Conservation (phyloP, 2,888 invertebrate species). For the Schizaphis graminum region DNA sequence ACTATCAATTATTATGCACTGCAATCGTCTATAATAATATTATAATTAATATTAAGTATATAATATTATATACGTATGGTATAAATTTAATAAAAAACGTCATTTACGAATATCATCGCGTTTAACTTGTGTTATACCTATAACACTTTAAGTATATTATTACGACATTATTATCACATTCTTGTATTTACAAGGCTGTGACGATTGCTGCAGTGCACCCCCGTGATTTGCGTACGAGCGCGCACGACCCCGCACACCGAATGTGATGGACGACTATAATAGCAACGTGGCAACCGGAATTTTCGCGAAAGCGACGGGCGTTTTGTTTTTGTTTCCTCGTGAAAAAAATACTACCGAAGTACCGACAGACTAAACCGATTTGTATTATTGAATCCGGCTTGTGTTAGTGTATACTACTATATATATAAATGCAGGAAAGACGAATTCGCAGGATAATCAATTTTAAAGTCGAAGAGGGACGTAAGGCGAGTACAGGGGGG, state of each 20-base stretch:
- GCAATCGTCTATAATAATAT: not conserved
- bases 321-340: not conserved
- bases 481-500: not conserved
- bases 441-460: slow-evolving; percentile 63
- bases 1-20: not conserved
- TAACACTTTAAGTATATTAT: not conserved
- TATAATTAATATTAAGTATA: not conserved
- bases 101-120: not conserved
- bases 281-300: not conserved
- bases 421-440: slow-evolving; percentile 5
- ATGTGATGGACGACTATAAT: not conserved
- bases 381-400: slow-evolving; percentile 59
- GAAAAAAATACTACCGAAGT: slow-evolving; percentile 11
- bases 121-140: not conserved
- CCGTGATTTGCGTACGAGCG: not conserved
- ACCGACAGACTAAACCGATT: slow-evolving; percentile 59
- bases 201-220: not conserved
- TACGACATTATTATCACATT: not conserved
- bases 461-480: slow-evolving; percentile 60
- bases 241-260: not conserved
- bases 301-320: not conserved
- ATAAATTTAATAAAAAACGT: not conserved
- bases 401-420: not conserved
- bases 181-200: not conserved
- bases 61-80: not conserved